Evolutionary conservation across 2,113 vertebrate species (phyloP).

Genomic region (Cololabis saira): DNA sequence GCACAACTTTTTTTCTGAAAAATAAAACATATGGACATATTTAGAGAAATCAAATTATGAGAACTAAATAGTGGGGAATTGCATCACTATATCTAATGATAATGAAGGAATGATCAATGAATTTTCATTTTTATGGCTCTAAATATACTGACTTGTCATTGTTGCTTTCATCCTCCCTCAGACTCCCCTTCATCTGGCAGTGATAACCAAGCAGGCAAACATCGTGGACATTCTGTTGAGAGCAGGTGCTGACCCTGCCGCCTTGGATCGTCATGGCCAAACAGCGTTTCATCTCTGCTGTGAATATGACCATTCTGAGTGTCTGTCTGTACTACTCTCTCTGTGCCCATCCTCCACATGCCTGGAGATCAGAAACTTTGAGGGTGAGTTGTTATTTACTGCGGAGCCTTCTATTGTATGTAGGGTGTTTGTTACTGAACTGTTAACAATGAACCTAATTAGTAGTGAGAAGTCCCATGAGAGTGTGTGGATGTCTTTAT

Average conservation of each 20-base stretch:
- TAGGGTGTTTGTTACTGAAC: not conserved
- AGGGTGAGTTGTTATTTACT: constrained; percentile 76
- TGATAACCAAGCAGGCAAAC: constrained; percentile 85
- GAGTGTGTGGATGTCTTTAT: too few relatives aligned
- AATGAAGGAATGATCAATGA: not conserved
- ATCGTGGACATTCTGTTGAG: constrained; percentile 81
- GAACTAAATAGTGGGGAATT: not conserved
- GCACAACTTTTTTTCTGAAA: not conserved
- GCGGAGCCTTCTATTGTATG: not conserved
- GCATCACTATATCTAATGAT: not conserved
- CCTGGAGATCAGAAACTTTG: constrained; percentile 87
- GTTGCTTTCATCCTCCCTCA: constrained; percentile 47
- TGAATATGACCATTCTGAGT: constrained; percentile 81
- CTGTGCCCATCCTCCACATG: constrained; percentile 38
- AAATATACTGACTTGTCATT: constrained; percentile 18
- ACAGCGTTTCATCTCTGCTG: constrained; percentile 87
- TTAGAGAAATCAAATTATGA: not conserved
- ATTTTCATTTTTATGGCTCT: not conserved
- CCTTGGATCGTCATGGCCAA: constrained; percentile 88
- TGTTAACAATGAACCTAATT: too few relatives aligned
- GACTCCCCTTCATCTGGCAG: constrained; percentile 90
- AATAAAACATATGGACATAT: not conserved
- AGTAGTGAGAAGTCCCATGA: too few relatives aligned
- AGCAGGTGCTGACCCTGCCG: constrained; percentile 81
- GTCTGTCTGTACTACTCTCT: constrained; percentile 80